Percentiles rank a stretch among this genome's conserved stretches.
phyloP scores from a whole-genome alignment of 2,113 vertebrate species.

The Callithrix jacchus region DNA sequence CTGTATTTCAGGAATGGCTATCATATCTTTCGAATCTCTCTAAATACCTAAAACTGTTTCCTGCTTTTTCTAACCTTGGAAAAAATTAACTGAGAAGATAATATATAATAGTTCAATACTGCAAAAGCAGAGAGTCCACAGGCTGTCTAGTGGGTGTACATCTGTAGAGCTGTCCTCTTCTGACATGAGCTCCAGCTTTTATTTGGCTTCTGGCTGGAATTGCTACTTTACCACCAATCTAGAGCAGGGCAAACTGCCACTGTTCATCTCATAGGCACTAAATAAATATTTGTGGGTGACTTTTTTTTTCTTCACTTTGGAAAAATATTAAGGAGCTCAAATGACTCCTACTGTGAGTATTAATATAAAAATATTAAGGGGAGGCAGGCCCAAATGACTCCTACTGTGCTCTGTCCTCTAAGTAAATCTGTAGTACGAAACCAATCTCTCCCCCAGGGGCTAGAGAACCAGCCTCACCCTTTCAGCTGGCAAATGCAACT shows the following conservation, averaged over 20 bases:
- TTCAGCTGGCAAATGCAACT: not conserved
- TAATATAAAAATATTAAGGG: too few relatives aligned
- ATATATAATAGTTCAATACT: not conserved
- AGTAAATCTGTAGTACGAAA: not conserved
- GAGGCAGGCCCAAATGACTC: not conserved
- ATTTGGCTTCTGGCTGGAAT: not conserved
- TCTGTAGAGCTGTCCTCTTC: not conserved
- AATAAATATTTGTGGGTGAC: not conserved
- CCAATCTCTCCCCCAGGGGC: not conserved
- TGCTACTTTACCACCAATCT: not conserved
- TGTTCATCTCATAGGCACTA: not conserved
- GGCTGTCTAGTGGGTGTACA: too few relatives aligned
- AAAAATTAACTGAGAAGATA: not conserved
- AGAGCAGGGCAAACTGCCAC: not conserved
- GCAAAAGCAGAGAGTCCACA: not conserved
- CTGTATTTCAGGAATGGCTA: not conserved
- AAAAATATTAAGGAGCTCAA: slow-evolving; percentile 27
- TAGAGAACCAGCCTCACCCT: not conserved
- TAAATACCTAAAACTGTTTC: not conserved
- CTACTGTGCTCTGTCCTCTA: not conserved
- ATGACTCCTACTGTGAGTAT: too few relatives aligned
- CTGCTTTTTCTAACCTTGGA: not conserved
- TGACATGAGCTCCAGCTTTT: not conserved
- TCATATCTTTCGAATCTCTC: not conserved
- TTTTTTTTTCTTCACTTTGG: not conserved